Base-by-base conservation (phyloP, 2,113 vertebrate species). In the Turdus rufiventris region DNA sequence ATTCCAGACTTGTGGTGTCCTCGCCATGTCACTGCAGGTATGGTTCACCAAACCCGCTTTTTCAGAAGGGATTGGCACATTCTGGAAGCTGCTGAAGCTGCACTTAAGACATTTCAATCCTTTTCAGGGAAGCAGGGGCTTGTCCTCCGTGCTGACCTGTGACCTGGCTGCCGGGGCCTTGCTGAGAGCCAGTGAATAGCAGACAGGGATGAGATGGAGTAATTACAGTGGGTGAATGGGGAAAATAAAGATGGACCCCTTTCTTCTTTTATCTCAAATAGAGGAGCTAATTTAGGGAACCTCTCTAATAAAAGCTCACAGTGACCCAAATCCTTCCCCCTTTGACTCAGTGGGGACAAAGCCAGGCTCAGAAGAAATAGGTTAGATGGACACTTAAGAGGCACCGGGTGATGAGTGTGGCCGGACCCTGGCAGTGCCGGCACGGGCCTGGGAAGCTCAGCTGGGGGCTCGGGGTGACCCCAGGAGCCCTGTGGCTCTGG, bases 211-310 rank as follows among this genome's bases (percentile, higher is more conserved):
- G 79, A 93, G 88, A 90, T 1, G 3, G 88, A 86, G 65, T 91
- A 88, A 83, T 90, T 92, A 77, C 3, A 0, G 47, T 0, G 15
- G 33, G 34, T 94, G 93, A 96, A 94, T 88, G 34, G 76, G 43
- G 67, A 73, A 85, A 90, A 92, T 83, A 86, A 93, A 92, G 92
- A 81, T 71, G 73, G 73, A 81, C 84, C 26, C 65, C 73, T 81
- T 89, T 61, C 80, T 68, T 93, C 61, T 61, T 85, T 88, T 31
- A 82, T 89, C 81, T 82, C 90, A 48, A 85, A 65, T 1, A 88
- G 71, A 91, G 85, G 85, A 71, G 73, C 91, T 94, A 93, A 94
- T 94, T 96, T 80, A 78, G 79, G 65, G 89, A 87, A 57, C 80
- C 36, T 34, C 63, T 60, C 60, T 23, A 23, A 89, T 84, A 92